Conservation (phyloP, 2,888 invertebrate species). For the Thalpophila matura region DNA sequence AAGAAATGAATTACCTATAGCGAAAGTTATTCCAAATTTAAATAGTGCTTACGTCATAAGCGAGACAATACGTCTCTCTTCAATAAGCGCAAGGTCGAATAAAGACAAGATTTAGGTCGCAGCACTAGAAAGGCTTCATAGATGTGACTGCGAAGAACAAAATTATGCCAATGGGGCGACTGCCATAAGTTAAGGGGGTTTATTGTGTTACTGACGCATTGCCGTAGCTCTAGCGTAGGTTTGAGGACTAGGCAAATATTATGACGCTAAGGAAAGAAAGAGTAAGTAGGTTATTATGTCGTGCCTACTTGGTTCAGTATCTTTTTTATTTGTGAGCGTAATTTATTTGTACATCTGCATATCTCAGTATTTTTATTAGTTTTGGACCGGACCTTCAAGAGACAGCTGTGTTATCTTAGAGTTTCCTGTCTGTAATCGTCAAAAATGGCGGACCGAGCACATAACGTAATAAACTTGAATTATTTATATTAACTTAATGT, state of each 20-base stretch:
- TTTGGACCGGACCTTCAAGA: too few relatives aligned
- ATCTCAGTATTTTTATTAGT: too few relatives aligned
- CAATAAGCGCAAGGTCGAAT: slow-evolving; percentile 22
- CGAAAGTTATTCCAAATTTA: slow-evolving; percentile 29
- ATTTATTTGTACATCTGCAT: too few relatives aligned
- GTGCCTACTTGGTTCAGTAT: too few relatives aligned
- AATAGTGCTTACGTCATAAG: slow-evolving; percentile 19
- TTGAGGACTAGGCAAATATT: slow-evolving; percentile 1
- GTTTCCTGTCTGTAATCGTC: too few relatives aligned
- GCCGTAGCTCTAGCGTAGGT: slow-evolving; percentile 40
- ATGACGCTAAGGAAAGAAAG: background rate
- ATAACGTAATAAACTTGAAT: too few relatives aligned
- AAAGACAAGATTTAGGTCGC: slow-evolving; percentile 34
- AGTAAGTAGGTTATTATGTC: too few relatives aligned
- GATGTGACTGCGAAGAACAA: slow-evolving; percentile 46
- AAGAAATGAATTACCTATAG: background rate
- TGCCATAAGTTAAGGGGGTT: slow-evolving; percentile 41
- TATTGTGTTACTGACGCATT: slow-evolving; percentile 51
- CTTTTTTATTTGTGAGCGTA: too few relatives aligned
- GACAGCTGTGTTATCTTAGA: too few relatives aligned
- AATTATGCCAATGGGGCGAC: slow-evolving; percentile 48
- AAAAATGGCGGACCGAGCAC: too few relatives aligned
- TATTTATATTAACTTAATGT: too few relatives aligned
- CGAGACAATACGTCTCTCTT: slow-evolving; percentile 3
- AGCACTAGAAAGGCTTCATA: slow-evolving; percentile 18